phyloP scores from a whole-genome alignment of 92 coral and sea anemone genomes.

The Epizoanthus ramosus region DNA sequence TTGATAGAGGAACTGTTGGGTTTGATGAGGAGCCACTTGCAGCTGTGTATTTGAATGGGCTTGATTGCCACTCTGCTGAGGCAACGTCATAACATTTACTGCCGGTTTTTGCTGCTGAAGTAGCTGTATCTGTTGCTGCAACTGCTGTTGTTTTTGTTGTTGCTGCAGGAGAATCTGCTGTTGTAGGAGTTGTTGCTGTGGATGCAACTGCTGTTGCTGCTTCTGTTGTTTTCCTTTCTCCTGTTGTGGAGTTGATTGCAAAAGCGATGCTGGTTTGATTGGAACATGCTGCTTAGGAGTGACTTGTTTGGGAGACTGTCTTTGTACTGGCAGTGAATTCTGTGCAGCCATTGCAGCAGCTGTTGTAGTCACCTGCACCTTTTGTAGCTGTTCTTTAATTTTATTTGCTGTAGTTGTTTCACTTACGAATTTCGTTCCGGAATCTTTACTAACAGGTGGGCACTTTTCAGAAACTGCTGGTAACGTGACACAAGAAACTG shows the following conservation, averaged over 20 bases:
- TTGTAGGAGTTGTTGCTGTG: slow-evolving; percentile 40
- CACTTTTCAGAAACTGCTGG: slow-evolving; percentile 1
- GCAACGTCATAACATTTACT: slow-evolving; percentile 68
- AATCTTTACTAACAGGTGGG: neutral
- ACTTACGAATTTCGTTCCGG: neutral
- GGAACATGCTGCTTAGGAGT: slow-evolving; percentile 38
- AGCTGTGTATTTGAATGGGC: slow-evolving; percentile 36
- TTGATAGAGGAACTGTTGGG: slow-evolving; percentile 59
- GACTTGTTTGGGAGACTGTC: slow-evolving; percentile 32
- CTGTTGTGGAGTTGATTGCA: slow-evolving; percentile 38
- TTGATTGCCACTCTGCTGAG: slow-evolving; percentile 36
- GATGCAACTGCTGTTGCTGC: slow-evolving; percentile 52
- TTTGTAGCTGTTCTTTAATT: slow-evolving; percentile 19
- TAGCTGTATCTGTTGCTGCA: slow-evolving; percentile 53
- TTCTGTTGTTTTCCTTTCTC: slow-evolving; percentile 37
- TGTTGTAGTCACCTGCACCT: slow-evolving; percentile 5
- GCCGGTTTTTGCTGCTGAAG: slow-evolving; percentile 59
- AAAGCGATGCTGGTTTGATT: slow-evolving; percentile 39
- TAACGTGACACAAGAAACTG: slow-evolving; percentile 6
- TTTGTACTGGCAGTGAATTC: slow-evolving; percentile 1
- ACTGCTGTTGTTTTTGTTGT: slow-evolving; percentile 55
- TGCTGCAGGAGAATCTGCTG: slow-evolving; percentile 48
- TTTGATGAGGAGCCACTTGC: slow-evolving; percentile 46
- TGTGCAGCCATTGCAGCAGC: slow-evolving; percentile 14
- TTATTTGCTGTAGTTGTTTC: neutral